phyloP scores from a whole-genome alignment of 2,888 invertebrate species.

The Tubulanus polymorphus region DNA sequence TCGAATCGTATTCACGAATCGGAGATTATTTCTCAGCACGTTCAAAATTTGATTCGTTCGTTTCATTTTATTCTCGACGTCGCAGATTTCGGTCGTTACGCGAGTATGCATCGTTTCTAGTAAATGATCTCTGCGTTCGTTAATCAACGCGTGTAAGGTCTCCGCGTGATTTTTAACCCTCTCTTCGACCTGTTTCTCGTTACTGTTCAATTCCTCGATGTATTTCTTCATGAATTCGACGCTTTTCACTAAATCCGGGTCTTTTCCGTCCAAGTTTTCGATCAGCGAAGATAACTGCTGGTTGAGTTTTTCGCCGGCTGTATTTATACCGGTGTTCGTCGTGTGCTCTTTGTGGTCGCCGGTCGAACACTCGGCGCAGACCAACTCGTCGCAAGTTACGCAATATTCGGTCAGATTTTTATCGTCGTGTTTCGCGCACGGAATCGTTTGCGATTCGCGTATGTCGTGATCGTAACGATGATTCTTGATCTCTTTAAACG shows the following conservation, averaged over 20 bases:
- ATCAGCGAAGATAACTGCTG: constrained; percentile 27
- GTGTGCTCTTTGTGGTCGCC: constrained; percentile 30
- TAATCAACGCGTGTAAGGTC: constrained; percentile 31
- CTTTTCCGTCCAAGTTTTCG: constrained; percentile 25
- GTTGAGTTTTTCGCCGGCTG: constrained; percentile 22
- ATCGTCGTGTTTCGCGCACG: constrained; percentile 27
- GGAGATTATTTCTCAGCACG: constrained; percentile 26
- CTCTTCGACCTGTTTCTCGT: constrained; percentile 18
- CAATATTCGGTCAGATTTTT: constrained; percentile 29
- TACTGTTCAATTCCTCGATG: constrained; percentile 21
- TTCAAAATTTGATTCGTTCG: constrained; percentile 24
- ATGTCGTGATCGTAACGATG: constrained; percentile 40
- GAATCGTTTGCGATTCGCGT: constrained; percentile 25
- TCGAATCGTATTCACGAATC: constrained; percentile 25
- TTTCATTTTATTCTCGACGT: constrained; percentile 21
- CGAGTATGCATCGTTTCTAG: constrained; percentile 22
- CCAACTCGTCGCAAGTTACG: constrained; percentile 27
- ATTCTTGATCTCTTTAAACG: constrained; percentile 30
- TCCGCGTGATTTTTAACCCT: constrained; percentile 30
- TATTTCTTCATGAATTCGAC: constrained; percentile 30
- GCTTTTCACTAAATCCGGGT: constrained; percentile 29
- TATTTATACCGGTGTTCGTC: constrained; percentile 21
- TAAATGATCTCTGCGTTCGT: constrained; percentile 24
- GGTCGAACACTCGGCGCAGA: constrained; percentile 34
- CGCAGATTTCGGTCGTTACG: constrained; percentile 22